Evolutionary conservation across 1,140 invertebrate species (phyloP), one percentile per base, ranked within the genome.

Genomic region (Atopsyche davidsoni): DNA sequence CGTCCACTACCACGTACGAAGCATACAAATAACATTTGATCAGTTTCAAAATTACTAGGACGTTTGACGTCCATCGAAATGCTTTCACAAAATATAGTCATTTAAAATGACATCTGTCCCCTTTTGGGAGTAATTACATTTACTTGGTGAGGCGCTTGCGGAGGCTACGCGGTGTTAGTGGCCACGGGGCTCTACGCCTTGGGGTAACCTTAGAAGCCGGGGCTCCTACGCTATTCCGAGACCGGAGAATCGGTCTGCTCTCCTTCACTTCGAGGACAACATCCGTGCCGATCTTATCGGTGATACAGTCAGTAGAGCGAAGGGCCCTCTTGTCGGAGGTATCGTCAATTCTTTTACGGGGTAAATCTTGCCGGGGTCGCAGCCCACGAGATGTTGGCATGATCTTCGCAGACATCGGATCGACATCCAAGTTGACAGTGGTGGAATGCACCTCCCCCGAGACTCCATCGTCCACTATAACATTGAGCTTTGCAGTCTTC

Each of bases 361-460:
- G 22, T 4, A 19, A 24, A 10, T 56, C 54, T 14, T 51, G 54
- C 7, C 39, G 43, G 2, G 54, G 46, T 28, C 54, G 38, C 19
- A 56, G 46, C 1, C 49, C 38, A 16, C 54, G 22, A 10, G 42
- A 31, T 4, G 14, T 25, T 2, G 22, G 25, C 4, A 31, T 43
- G 17, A 11, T 17, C 6, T 51, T 40, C 4, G 34, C 22, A 6
- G 35, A 24, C 16, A 35, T 17, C 6, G 42, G 35, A 10, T 39
- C 43, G n/a, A 38, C 52, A 31, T 56, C 49, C 2, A 51, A n/a
- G 34, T 56, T 51, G n/a, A 57, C 16, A 0, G 55, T 57, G 1
- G 55, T 57, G 7, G 55, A 57, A 38, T 57, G 55, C 9, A 57
- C 55, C 36, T 57, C 55, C 17, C 24, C 21, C 16, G 53, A 23